Conservation (phyloP, 1,140 invertebrate genomes). For the Bathynomus jamesi region DNA sequence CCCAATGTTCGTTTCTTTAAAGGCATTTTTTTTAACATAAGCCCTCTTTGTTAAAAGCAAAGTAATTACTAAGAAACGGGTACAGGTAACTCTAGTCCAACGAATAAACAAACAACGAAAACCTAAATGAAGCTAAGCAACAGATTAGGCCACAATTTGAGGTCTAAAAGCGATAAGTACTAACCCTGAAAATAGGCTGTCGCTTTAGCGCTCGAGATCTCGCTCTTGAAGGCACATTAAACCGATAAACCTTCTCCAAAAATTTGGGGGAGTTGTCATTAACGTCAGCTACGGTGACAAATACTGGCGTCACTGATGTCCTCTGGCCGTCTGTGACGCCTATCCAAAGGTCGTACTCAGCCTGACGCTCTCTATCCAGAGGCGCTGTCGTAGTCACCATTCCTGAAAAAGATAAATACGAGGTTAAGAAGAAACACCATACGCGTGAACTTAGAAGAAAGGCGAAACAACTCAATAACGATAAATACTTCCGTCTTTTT, state of each 20-base stretch:
- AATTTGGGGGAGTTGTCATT: constrained; percentile 87
- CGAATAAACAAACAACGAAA: no score
- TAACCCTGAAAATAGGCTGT: constrained; percentile 23
- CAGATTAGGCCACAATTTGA: no score
- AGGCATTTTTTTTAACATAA: no score
- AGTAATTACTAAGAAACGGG: no score
- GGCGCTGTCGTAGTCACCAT: constrained; percentile 62
- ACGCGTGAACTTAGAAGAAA: no score
- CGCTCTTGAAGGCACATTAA: constrained; percentile 48
- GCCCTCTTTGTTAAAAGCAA: no score
- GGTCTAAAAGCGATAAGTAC: constrained; percentile 1
- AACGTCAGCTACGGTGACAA: constrained; percentile 67
- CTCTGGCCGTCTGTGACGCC: constrained; percentile 69
- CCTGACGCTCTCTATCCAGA: constrained; percentile 74
- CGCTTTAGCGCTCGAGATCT: constrained; percentile 8
- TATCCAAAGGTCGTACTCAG: constrained; percentile 74
- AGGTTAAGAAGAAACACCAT: neutral
- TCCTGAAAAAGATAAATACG: constrained; percentile 47
- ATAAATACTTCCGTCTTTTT: no score
- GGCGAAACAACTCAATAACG: no score
- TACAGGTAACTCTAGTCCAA: no score
- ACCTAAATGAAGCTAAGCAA: no score
- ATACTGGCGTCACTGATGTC: constrained; percentile 53
- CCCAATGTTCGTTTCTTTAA: no score
- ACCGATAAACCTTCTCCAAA: constrained; percentile 41